Evolutionary conservation across 2,888 invertebrate genomes (phyloP).

Genomic region (Agriopis aurantiaria): DNA sequence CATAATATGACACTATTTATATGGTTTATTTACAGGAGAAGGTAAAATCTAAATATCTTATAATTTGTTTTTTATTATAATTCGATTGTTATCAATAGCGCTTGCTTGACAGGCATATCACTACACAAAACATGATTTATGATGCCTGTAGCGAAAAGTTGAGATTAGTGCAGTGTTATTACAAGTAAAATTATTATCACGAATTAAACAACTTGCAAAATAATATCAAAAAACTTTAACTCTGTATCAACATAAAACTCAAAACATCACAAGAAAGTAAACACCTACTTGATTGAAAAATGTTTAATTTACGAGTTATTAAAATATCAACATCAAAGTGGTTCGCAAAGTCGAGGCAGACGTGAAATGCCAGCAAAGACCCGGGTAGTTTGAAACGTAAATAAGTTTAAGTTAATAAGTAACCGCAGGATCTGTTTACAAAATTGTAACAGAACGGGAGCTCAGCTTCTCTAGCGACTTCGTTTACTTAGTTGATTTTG

Average conservation of each 20-base stretch:
- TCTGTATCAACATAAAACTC: background rate
- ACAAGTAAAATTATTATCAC: too few species aligned
- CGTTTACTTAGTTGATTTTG: slow-evolving; percentile 12
- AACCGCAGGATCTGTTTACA: slow-evolving; percentile 38
- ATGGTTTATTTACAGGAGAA: too few species aligned
- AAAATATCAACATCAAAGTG: slow-evolving; percentile 40
- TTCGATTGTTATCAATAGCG: too few species aligned
- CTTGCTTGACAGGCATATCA: background rate
- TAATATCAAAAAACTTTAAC: background rate
- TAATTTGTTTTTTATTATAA: too few species aligned
- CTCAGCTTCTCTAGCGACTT: slow-evolving; percentile 11
- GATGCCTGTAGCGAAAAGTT: too few species aligned
- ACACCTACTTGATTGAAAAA: slow-evolving; percentile 9
- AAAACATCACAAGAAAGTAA: background rate
- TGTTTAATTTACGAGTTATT: slow-evolving; percentile 29
- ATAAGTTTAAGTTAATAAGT: slow-evolving; percentile 36
- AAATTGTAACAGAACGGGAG: slow-evolving; percentile 26
- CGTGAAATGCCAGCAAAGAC: slow-evolving; percentile 34
- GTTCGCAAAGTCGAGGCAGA: slow-evolving; percentile 29
- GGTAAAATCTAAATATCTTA: too few species aligned
- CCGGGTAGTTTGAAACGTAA: slow-evolving; percentile 32
- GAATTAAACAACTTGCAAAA: too few species aligned
- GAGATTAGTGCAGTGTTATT: too few species aligned
- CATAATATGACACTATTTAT: too few species aligned
- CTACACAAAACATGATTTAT: background rate